Evolutionary conservation across 1,140 invertebrate genomes (phyloP).

Genomic region (Pectinophora gossypiella): DNA sequence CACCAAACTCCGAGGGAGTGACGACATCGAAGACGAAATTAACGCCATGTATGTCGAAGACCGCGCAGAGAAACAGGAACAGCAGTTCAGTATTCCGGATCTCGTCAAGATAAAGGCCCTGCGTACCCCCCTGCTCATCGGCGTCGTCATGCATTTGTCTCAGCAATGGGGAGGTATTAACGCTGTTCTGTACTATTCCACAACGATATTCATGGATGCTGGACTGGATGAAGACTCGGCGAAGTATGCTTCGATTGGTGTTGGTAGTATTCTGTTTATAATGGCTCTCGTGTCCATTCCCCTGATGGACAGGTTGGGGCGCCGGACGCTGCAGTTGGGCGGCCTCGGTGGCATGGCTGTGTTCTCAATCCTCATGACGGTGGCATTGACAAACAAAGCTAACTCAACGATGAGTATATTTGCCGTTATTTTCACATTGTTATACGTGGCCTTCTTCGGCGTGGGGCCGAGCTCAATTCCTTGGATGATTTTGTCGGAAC

Average conservation of each 20-base stretch:
- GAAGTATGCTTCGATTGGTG: slow-evolving; percentile 93
- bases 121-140: slow-evolving; percentile 90
- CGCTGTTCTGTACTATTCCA: slow-evolving; percentile 96
- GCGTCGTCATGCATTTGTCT: slow-evolving; percentile 95
- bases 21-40: slow-evolving; percentile 88
- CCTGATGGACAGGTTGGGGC: slow-evolving; percentile 92
- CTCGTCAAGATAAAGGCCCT: slow-evolving; percentile 86
- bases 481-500: slow-evolving; percentile 97
- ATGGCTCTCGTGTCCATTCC: slow-evolving; percentile 96
- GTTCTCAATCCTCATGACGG: slow-evolving; percentile 94
- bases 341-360: slow-evolving; percentile 95
- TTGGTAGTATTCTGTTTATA: slow-evolving; percentile 93
- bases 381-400: slow-evolving; percentile 78
- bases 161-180: slow-evolving; percentile 97
- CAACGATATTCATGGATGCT: slow-evolving; percentile 86
- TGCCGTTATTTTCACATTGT: slow-evolving; percentile 91
- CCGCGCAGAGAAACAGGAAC: slow-evolving; percentile 86
- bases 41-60: slow-evolving; percentile 93
- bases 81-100: slow-evolving; percentile 88
- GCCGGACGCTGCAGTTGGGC: slow-evolving; percentile 90
- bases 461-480: slow-evolving; percentile 96
- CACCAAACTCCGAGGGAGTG: slow-evolving; percentile 47
- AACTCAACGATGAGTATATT: slow-evolving; percentile 77
- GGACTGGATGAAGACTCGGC: slow-evolving; percentile 85
- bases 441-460: slow-evolving; percentile 95